These are phyloP conservation scores for Corapipo altera DNA, from an alignment of 2,113 vertebrate species.

Conservation along the genomic window DNA sequence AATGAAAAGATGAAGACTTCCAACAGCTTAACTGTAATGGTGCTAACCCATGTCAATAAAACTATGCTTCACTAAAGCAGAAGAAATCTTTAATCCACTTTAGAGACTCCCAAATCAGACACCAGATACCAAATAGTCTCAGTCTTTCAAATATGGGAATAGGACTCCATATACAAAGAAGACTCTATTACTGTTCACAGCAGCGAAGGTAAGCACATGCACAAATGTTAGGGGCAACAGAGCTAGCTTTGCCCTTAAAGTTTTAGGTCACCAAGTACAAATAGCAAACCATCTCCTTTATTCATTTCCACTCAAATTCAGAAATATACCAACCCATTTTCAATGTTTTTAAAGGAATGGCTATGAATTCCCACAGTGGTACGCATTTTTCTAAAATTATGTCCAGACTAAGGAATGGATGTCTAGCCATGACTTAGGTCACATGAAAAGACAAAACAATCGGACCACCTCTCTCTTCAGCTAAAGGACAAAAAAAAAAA, in stretches of 20 bases:
- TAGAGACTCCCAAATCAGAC: neutral
- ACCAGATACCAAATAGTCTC: neutral
- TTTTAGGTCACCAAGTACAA: neutral
- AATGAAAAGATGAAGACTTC: neutral
- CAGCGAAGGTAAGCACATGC: neutral
- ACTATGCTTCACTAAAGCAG: neutral
- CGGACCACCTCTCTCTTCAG: neutral
- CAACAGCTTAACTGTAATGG: neutral
- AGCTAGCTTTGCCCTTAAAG: neutral
- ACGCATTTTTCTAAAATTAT: neutral
- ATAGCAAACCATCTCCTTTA: neutral
- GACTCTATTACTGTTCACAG: neutral
- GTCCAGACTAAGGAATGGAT: neutral
- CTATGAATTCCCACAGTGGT: neutral
- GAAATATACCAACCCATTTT: neutral
- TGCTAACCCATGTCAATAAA: neutral
- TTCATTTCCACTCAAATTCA: neutral
- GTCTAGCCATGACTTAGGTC: neutral
- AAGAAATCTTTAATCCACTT: neutral
- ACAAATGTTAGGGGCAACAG: neutral
- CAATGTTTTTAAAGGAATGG: neutral
- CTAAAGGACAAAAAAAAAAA: neutral
- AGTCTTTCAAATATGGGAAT: neutral
- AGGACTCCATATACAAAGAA: neutral
- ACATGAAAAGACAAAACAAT: neutral